These are phyloP conservation scores for Stegostoma tigrinum DNA, from an alignment of 2,113 vertebrate genomes.

Conservation along the genomic window DNA sequence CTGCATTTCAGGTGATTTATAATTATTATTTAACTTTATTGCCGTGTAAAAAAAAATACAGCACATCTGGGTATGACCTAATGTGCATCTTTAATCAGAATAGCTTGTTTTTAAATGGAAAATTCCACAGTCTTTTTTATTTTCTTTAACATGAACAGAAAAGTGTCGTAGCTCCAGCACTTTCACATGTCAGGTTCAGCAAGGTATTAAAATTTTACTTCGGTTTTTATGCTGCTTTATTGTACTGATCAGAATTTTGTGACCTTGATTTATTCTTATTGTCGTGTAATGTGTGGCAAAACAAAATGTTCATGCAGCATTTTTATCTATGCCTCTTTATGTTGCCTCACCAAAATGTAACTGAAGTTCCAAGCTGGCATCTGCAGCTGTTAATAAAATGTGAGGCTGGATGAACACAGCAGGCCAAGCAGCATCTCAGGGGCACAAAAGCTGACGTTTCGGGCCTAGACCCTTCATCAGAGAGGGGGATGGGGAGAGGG, in stretches of 20 bases:
- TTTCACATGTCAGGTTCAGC: neutral
- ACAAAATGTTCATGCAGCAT: neutral
- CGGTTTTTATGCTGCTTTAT: neutral
- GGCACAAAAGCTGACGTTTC: too few species aligned
- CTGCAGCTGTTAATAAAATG: neutral
- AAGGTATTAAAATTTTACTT: neutral
- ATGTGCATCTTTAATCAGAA: neutral
- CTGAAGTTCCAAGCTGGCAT: neutral
- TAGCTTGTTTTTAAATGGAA: neutral
- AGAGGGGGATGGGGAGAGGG: too few species aligned
- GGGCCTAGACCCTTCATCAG: too few species aligned
- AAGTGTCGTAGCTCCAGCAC: neutral
- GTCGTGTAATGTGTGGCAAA: neutral
- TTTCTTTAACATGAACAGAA: neutral
- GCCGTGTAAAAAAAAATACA: neutral
- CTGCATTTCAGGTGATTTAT: neutral
- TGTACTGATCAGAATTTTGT: neutral
- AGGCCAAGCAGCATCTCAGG: too few species aligned
- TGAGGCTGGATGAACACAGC: too few species aligned
- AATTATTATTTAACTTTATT: constrained; percentile 1
- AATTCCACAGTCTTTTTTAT: neutral
- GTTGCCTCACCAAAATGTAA: neutral
- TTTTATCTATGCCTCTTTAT: neutral
- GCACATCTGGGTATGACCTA: neutral
- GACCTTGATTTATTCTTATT: neutral